Base-by-base conservation (phyloP, 1,140 invertebrate species). In the Archivesica marissinica region DNA sequence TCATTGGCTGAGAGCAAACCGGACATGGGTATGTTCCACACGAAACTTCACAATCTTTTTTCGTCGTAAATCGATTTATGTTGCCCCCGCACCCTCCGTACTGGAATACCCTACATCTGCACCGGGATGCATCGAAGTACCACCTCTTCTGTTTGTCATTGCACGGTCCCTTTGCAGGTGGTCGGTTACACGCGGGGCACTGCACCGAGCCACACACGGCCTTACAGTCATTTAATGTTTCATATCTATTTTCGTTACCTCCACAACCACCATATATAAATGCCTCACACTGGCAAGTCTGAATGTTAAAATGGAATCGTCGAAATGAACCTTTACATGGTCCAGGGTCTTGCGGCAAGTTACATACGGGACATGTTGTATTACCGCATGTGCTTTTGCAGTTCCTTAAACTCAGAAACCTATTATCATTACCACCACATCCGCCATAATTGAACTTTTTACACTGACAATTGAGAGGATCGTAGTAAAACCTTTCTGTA, bases 171-270 rank as follows among this genome's bases (percentile, higher is more conserved):
- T 93, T 92, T 20, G 92, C 90, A 2, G 59, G 47, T n/a, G 81
- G 86, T 30, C 77, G 72, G n/a, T 77, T 85, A 70, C 85, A 86
- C 30, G 83, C 38, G 0, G 79, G 79, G 44, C 79, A 82, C 38
- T 39, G n/a, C 1, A 82, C 33, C 7, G 47, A 39, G 0, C 81
- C 72, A 74, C 91, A 91, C 0, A 38, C 74, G 1, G 76, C 66
- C 15, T 89, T 20, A 82, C 91, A 92, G 20, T 89, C 83, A 64
- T 87, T 61, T 39, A 70, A 85, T 0, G 91, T 90, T 13, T 89
- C 75, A 72, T 94, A 95, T 77, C 92, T 93, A 87, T 94, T 94
- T 17, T 90, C 86, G 86, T 94, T 94, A 23, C 94, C 94, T 13
- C 88, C 82, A 70, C 93, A 92, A 11, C 94, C 94, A 17, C 92